phyloP scores from a whole-genome alignment of 1,140 invertebrate genomes.

The Cherax destructor region DNA sequence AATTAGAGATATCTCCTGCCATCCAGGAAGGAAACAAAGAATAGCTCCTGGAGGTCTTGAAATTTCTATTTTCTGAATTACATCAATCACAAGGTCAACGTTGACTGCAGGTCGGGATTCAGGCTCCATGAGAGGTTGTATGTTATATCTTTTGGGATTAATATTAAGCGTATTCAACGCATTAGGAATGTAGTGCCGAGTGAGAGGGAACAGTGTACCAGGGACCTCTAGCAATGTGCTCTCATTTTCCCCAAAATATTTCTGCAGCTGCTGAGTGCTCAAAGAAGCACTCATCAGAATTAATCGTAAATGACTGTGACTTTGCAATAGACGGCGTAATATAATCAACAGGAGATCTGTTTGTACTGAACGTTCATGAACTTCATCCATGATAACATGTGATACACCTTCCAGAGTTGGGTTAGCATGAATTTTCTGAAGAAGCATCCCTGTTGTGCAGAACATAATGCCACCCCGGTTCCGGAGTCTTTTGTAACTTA shows the following conservation, averaged over 20 bases:
- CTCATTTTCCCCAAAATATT: slow-evolving; percentile 83
- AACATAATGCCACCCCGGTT: slow-evolving; percentile 80
- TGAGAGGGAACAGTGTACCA: slow-evolving; percentile 52
- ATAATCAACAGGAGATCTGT: slow-evolving; percentile 90
- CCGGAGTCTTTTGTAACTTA: slow-evolving; percentile 26
- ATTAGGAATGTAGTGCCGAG: slow-evolving; percentile 60
- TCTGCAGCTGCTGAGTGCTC: slow-evolving; percentile 83
- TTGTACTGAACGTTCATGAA: slow-evolving; percentile 85
- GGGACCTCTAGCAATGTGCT: slow-evolving; percentile 35
- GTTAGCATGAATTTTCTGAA: slow-evolving; percentile 87
- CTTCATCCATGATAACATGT: slow-evolving; percentile 92
- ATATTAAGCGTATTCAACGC: slow-evolving; percentile 6
- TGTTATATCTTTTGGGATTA: slow-evolving; percentile 15
- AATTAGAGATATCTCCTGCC: slow-evolving; percentile 77
- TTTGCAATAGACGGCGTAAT: slow-evolving; percentile 83
- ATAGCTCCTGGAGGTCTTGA: slow-evolving; percentile 75
- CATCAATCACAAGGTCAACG: slow-evolving; percentile 37
- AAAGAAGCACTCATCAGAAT: slow-evolving; percentile 92
- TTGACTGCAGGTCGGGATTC: slow-evolving; percentile 79
- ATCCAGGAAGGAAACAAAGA: slow-evolving; percentile 82
- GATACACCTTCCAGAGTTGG: slow-evolving; percentile 83
- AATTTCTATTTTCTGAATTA: slow-evolving; percentile 74
- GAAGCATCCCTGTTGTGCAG: slow-evolving; percentile 93
- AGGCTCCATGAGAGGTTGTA: slow-evolving; percentile 17
- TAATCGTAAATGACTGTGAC: slow-evolving; percentile 85